Evolutionary conservation across 2,113 vertebrate genomes (phyloP), one percentile per base, ranked within the genome.

Genomic region (Oryzias melastigma): DNA sequence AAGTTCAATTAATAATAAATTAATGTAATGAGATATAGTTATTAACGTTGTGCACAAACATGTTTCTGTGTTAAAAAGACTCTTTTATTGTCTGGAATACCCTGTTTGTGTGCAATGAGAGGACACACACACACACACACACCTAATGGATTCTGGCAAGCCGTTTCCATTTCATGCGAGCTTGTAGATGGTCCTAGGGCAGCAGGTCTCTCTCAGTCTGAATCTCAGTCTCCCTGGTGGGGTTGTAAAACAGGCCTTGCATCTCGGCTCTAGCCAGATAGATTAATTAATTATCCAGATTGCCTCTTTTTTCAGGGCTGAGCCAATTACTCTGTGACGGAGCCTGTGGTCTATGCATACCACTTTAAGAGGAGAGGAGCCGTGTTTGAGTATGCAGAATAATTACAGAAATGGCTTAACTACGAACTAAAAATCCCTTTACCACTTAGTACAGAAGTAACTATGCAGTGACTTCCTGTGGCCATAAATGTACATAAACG

Each of bases 331-430:
- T 92, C 92, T 90, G 68, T 73, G 62, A 75, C 68, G 73, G 93
- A 94, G 92, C 91, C 91, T 92, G 93, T 94, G 92, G 92, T 94
- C 93, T 93, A 91, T 92, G 60, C 77, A 65, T 73, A 41, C 45
- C 51, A 66, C 62, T 56, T 93, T 74, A 62, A 69, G 87, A 59
- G 45, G 25, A 48, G 60, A 60, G 27, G 47, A 51, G 24, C 57
- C 35, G 56, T 27, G 40, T 48, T 46, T n/a, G 29, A 43, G 43
- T 7, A 40, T 45, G 14, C 87, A 87, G 90, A 90, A 90, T 94
- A 94, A 95, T 95, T 95, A 94, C 94, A 94, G 92, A 93, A 92
- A 92, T 92, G 91, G 93, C 93, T 95, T 91, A 92, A 93, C 68
- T 48, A 58, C 56, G 58, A 52, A 71, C 53, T 66, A 80, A 81